Conservation (phyloP, 37 sponge, comb jelly and placozoan species). For the Spongia lamella region DNA sequence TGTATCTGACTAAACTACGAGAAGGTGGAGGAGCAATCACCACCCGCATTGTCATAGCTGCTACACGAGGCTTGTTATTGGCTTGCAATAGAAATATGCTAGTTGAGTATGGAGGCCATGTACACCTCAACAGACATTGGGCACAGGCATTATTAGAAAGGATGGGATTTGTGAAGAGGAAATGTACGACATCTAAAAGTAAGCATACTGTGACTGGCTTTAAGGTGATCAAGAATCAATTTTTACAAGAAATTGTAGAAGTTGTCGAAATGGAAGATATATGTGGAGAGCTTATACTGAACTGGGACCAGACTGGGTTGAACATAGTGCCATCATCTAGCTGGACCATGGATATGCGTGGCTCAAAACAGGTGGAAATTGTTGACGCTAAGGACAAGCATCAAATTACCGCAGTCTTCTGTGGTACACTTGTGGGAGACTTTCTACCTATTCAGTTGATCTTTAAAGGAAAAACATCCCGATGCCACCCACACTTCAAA, state of each 20-base stretch:
- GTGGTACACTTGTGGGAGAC: constrained; percentile 17
- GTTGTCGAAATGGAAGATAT: constrained; percentile 13
- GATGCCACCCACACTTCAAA: constrained; percentile 23
- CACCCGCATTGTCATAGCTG: too few relatives aligned
- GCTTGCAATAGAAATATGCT: too few relatives aligned
- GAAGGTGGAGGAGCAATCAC: too few relatives aligned
- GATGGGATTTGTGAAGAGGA: too few relatives aligned
- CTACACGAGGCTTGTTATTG: too few relatives aligned
- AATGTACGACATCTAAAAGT: constrained; percentile 2
- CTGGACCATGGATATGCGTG: constrained; percentile 24
- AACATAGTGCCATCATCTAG: constrained; percentile 5
- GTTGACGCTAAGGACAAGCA: constrained; percentile 21
- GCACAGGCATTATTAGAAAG: too few relatives aligned
- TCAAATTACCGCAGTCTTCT: constrained; percentile 27
- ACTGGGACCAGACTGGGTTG: constrained; percentile 46
- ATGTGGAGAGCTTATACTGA: constrained; percentile 25
- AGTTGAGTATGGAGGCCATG: too few relatives aligned
- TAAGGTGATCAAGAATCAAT: neutral
- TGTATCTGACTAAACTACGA: too few relatives aligned
- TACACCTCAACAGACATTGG: too few relatives aligned
- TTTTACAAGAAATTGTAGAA: constrained; percentile 11
- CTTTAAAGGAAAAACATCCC: constrained; percentile 18
- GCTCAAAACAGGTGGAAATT: constrained; percentile 32
- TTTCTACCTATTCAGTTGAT: constrained; percentile 37
- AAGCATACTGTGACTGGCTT: neutral